Evolutionary conservation across 2,113 vertebrate species (phyloP).

Genomic region (Halcyon senegalensis): DNA sequence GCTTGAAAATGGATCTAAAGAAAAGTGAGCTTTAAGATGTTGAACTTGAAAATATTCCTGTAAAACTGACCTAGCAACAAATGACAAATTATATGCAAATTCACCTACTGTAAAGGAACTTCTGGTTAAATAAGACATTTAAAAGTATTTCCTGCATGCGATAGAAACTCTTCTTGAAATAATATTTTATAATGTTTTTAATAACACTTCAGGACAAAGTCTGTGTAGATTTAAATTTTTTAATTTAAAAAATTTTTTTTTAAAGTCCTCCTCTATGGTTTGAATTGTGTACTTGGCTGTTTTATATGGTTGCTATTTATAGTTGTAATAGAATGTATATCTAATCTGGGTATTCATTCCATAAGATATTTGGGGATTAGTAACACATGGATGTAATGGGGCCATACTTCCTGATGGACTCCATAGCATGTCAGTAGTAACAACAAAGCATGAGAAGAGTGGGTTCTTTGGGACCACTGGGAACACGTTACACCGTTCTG

Average conservation of each 20-base stretch:
- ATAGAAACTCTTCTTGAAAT: not conserved
- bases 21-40: not conserved
- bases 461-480: not conserved
- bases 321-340: not conserved
- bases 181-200: not conserved
- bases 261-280: not conserved
- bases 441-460: not conserved
- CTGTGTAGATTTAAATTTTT: not conserved
- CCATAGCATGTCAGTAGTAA: not conserved
- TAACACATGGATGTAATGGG: not conserved
- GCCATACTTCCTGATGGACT: not conserved
- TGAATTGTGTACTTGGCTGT: not conserved
- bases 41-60: not conserved
- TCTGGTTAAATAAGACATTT: not conserved
- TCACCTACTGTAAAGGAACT: not conserved
- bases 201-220: not conserved
- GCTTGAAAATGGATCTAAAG: not conserved
- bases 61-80: conserved; percentile 1
- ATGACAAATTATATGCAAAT: not conserved
- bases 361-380: not conserved
- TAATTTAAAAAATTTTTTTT: not conserved
- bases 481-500: not conserved
- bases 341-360: not conserved
- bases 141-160: not conserved
- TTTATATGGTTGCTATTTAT: not conserved